Evolutionary conservation across 2,113 vertebrate genomes (phyloP).

Genomic region (Hystrix cristata): DNA sequence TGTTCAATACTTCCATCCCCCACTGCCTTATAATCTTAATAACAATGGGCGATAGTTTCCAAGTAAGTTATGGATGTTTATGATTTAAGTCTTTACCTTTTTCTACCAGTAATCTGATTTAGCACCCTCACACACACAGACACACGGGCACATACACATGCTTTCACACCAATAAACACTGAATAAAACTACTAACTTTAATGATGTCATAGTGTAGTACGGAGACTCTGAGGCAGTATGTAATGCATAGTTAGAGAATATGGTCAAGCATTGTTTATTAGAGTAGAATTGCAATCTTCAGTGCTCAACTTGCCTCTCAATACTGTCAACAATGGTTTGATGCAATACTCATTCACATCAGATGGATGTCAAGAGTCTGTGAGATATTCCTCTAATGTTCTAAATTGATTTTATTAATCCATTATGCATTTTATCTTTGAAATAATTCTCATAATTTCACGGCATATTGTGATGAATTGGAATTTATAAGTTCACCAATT

Average conservation of each 20-base stretch:
- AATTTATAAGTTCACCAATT: conserved; percentile 35
- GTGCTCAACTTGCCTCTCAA: background rate
- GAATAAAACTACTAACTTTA: background rate
- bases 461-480: background rate
- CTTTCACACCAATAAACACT: too few relatives aligned
- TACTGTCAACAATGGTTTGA: background rate
- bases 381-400: background rate
- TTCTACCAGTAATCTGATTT: background rate
- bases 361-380: background rate
- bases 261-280: background rate
- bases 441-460: conserved; percentile 23
- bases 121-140: background rate
- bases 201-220: background rate
- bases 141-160: background rate
- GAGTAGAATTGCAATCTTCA: background rate
- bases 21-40: conserved; percentile 53
- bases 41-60: background rate
- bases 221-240: background rate
- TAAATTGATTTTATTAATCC: background rate
- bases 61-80: background rate
- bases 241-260: background rate
- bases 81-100: conserved; percentile 15
- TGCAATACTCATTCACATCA: background rate
- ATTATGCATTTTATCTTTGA: conserved; percentile 10
- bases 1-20: background rate